A percentile compares a stretch with the other conserved stretches of the same genome.
These are phyloP conservation scores for Eufriesea mexicana DNA, from an alignment of 1,140 invertebrate genomes.

Conservation along the genomic window DNA sequence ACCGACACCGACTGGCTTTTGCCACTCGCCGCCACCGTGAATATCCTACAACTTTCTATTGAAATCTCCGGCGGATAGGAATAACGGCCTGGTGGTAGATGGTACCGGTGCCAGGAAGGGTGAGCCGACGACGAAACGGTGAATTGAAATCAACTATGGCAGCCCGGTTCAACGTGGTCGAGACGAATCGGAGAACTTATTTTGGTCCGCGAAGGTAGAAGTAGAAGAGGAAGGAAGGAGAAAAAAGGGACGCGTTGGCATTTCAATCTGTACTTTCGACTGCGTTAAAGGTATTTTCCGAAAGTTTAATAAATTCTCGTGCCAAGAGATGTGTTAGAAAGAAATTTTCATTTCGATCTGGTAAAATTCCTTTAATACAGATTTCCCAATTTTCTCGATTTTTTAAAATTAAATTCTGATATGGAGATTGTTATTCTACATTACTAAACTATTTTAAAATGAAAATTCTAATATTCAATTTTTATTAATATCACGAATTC, in stretches of 20 bases:
- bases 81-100: constrained; percentile 59
- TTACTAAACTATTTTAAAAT: too few species aligned
- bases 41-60: constrained; percentile 77
- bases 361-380: too few species aligned
- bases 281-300: neutral
- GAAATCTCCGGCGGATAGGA: constrained; percentile 70
- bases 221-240: neutral
- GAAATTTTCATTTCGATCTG: too few species aligned
- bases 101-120: constrained; percentile 16
- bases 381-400: too few species aligned
- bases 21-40: constrained; percentile 66
- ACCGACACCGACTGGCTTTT: constrained; percentile 62
- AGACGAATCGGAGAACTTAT: constrained; percentile 40
- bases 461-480: too few species aligned
- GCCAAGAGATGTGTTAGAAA: too few species aligned
- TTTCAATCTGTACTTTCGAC: neutral
- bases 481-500: too few species aligned
- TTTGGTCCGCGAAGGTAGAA: constrained; percentile 6
- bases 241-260: neutral
- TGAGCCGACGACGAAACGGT: constrained; percentile 7
- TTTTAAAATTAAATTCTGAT: too few species aligned
- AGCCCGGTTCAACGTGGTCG: constrained; percentile 7
- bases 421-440: too few species aligned
- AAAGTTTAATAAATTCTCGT: neutral
- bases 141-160: constrained; percentile 61